Base-by-base conservation (phyloP, 92 coral and sea anemone genomes). In the Porites divaricata region DNA sequence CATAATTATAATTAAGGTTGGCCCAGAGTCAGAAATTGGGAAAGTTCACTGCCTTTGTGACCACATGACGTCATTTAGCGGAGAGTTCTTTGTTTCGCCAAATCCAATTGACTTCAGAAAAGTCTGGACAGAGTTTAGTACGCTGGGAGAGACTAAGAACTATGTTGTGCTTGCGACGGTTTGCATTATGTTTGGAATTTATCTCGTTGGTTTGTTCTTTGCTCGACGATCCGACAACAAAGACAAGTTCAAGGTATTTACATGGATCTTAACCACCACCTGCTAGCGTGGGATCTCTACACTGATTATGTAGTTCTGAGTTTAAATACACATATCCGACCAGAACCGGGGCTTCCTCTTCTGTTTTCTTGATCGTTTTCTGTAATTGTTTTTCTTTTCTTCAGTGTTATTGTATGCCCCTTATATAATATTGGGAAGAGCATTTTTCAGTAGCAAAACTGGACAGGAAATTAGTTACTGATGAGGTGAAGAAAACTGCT, bases 51-150 rank as follows among this genome's bases (percentile, higher is more conserved):
- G 98, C 64, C 63, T 86, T 25, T 94, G 98, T 77, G 79, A 82
- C n/a, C 98, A 94, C 21, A 58, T 94, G 64, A 85, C 98, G 16
- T 69, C 98, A 5, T 94, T 94, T 76, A 95, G 98, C 28, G 98
- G 98, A 24, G 92, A 89, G 65, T 94, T 94, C 83, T 89, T 94
- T 61, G 98, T 94, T 53, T 88, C 95, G 12, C 93, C 95, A 28
- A 91, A 94, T 78, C 89, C 91, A 15, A 89, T 94, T 54, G 90
- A 94, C 67, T 94, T 84, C 63, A 86, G 81, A 11, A 83, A 77
- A 23, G 93, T 94, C 23, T 94, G 86, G 85, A 58, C 53, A 8
- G 92, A 94, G 57, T 92, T 96, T 78, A 23, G 53, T 3, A 77
- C 85, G 15, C 70, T 96, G 8, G 88, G 80, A 9, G 92, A 91